These are phyloP conservation scores for Caiman crocodilus DNA, from an alignment of 2,797 vertebrate genomes.

Conservation along the genomic window DNA sequence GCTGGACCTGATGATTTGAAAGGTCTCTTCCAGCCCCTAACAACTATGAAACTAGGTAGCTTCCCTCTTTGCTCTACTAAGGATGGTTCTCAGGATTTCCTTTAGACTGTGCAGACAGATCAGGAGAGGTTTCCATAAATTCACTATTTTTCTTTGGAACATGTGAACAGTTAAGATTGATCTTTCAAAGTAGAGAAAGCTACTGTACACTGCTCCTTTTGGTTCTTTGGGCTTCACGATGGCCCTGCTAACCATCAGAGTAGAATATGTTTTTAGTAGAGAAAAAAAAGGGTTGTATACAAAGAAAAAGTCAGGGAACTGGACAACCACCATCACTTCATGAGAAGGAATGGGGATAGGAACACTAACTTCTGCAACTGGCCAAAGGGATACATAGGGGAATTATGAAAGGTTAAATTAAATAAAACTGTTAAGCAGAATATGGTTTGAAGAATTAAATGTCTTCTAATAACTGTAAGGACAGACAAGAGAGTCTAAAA, in stretches of 20 bases:
- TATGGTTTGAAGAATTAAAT: slow-evolving; percentile 78
- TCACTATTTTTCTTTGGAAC: not conserved
- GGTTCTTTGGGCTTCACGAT: not conserved
- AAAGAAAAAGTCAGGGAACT: not conserved
- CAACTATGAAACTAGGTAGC: too few species aligned
- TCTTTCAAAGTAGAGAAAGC: not conserved
- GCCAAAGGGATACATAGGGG: slow-evolving; percentile 63
- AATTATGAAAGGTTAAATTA: slow-evolving; percentile 76
- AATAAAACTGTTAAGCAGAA: slow-evolving; percentile 78
- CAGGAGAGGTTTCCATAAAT: not conserved
- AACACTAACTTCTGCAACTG: slow-evolving; percentile 33
- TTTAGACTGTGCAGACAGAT: not conserved
- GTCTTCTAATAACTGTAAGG: slow-evolving; percentile 80
- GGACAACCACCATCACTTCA: not conserved
- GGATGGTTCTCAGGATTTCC: not conserved
- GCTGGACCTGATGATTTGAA: too few species aligned
- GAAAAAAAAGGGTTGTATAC: not conserved
- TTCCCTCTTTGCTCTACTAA: too few species aligned
- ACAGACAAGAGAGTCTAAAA: slow-evolving; percentile 79
- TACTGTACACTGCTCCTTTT: not conserved
- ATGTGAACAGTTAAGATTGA: not conserved
- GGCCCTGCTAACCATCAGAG: not conserved
- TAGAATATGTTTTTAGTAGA: not conserved
- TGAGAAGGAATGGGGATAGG: slow-evolving; percentile 30
- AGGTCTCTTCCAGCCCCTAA: too few species aligned